Evolutionary conservation across 2,888 invertebrate species (phyloP).

Genomic region (Dastarcus helophoroides): DNA sequence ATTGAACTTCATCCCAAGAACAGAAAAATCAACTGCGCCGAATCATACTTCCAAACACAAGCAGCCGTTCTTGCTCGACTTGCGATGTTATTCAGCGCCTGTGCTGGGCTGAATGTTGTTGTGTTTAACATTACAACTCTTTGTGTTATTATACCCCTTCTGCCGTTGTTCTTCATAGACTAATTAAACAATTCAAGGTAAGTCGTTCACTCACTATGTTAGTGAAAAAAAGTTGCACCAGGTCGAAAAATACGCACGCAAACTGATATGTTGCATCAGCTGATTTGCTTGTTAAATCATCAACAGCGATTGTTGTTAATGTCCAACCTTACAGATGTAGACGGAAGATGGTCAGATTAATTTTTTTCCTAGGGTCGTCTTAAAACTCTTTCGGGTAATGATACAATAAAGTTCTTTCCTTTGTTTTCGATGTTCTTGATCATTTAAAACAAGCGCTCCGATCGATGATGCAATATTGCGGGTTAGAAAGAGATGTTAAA

Average conservation of each 20-base stretch:
- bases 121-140: constrained; percentile 18
- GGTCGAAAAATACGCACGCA: too few species aligned
- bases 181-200: constrained; percentile 16
- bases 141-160: constrained; percentile 26
- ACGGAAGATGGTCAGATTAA: too few species aligned
- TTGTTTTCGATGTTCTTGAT: constrained; percentile 20
- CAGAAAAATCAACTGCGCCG: too few species aligned
- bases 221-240: too few species aligned
- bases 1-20: too few species aligned
- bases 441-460: constrained; percentile 25
- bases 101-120: constrained; percentile 27
- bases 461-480: constrained; percentile 30
- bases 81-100: constrained; percentile 25
- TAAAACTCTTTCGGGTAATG: too few species aligned
- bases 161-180: constrained; percentile 18
- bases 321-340: too few species aligned
- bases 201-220: too few species aligned
- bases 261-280: too few species aligned
- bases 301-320: too few species aligned
- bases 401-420: constrained; percentile 19
- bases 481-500: constrained; percentile 11
- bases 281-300: too few species aligned
- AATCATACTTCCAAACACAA: not conserved
- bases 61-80: constrained; percentile 2
- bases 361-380: too few species aligned